These are phyloP conservation scores for Mayetiola destructor DNA, from an alignment of 2,888 invertebrate species.

Conservation along the genomic window DNA sequence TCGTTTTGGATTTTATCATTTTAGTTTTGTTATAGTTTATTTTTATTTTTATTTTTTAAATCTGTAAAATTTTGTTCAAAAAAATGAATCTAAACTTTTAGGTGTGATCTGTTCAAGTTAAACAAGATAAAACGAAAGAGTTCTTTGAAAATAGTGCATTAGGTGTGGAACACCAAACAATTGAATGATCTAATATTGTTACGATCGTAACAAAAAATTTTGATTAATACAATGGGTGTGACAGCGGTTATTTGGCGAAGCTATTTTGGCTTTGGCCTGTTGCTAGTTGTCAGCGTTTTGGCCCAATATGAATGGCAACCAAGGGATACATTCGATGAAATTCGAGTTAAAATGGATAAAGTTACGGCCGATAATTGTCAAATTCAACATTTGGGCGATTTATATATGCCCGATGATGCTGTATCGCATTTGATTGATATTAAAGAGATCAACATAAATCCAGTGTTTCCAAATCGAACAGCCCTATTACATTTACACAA, in stretches of 20 bases:
- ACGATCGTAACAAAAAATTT: no score
- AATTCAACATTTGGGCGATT: conserved; percentile 68
- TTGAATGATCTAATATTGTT: no score
- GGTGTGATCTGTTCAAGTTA: no score
- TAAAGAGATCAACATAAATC: conserved; percentile 86
- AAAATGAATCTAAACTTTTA: no score
- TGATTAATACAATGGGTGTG: conserved; percentile 10
- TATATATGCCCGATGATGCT: conserved; percentile 68
- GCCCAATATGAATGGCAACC: conserved; percentile 87
- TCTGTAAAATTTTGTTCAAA: no score
- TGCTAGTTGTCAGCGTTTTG: conserved; percentile 45
- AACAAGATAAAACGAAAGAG: no score
- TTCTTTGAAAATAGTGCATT: no score
- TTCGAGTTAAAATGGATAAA: conserved; percentile 67
- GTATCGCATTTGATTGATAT: conserved; percentile 88
- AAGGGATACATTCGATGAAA: conserved; percentile 78
- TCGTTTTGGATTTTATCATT: no score
- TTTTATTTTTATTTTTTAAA: no score
- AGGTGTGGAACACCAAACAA: no score
- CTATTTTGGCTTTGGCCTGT: conserved; percentile 28
- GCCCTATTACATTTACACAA: conserved; percentile 86
- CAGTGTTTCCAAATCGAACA: conserved; percentile 87
- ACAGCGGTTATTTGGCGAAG: conserved; percentile 26
- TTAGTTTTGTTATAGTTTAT: no score
- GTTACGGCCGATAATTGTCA: conserved; percentile 79